These are phyloP conservation scores for Larimichthys polyactis DNA, from an alignment of 2,113 vertebrate genomes.

Conservation along the genomic window DNA sequence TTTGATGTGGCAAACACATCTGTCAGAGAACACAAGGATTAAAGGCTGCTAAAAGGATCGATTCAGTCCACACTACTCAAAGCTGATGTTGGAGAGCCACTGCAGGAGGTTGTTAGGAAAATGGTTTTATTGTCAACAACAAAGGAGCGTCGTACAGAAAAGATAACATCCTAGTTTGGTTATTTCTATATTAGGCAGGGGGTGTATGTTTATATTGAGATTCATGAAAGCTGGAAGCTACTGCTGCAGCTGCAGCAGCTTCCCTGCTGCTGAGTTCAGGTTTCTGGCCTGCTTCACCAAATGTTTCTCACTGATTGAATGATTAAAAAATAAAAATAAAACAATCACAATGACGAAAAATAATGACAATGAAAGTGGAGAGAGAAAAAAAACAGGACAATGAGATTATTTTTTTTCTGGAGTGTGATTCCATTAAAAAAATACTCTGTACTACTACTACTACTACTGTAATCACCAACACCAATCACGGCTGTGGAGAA, in stretches of 20 bases:
- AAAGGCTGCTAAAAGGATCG: conserved; percentile 50
- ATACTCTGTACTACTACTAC: no score
- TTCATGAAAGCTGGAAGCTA: conserved; percentile 64
- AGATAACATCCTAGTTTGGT: conserved; percentile 75
- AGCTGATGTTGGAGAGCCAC: conserved; percentile 71
- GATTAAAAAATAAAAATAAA: conserved; percentile 27
- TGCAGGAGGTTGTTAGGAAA: conserved; percentile 54
- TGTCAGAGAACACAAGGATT: conserved; percentile 49
- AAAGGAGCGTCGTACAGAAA: conserved; percentile 74
- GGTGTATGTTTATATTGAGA: conserved; percentile 41
- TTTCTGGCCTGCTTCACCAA: conserved; percentile 98
- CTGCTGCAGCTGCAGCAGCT: conserved; percentile 93
- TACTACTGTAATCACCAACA: neutral
- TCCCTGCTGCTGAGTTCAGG: conserved; percentile 93
- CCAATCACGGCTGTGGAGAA: neutral
- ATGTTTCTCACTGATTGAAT: conserved; percentile 92
- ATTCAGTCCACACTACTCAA: conserved; percentile 70
- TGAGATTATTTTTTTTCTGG: conserved; percentile 21
- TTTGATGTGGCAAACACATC: conserved; percentile 42
- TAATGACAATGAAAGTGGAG: conserved; percentile 52
- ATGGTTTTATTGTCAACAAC: conserved; percentile 63
- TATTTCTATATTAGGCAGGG: conserved; percentile 67
- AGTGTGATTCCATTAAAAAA: neutral
- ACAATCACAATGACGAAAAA: conserved; percentile 17
- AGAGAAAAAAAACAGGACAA: conserved; percentile 49